Base-by-base conservation (phyloP, 37 sponge, comb jelly and placozoan species). In the Theonella swinhoei region DNA sequence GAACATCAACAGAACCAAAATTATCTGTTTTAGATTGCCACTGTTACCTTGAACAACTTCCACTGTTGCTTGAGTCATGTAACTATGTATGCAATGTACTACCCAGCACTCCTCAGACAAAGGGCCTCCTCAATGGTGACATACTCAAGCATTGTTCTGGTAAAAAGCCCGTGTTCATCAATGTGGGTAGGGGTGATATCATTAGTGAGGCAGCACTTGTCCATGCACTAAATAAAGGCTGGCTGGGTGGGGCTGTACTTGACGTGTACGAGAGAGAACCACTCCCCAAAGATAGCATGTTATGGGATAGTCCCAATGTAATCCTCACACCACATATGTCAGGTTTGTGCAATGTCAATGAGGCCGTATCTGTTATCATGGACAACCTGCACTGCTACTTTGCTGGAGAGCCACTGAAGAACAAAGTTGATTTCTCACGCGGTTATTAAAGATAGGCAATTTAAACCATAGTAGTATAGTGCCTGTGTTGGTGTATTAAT, bases 181-280 rank as follows among this genome's bases (percentile, higher is more conserved):
- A 89, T 33, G 47, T 89, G 37, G 90, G 90, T 3, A 61, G 90
- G 11, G 90, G 85, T 17, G 80, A 84, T 64, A 39, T 84, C 25
- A 30, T 79, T 3, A 63, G 63, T 34, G 90, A 89, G 41, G 64
- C 26, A 3, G 39, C 68, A 11, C 61, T 84, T 34, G 69, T 83
- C 9, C 25, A 42, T 23, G 84, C 90, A 5, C 83, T 89, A 71
- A 72, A 42, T 78, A 72, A 61, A 1, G 78, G 80, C 17, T 89
- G 90, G 90, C 17, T 89, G 20, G 63, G 72, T 19, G 83, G 80
- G 40, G 90, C 90, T 20, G 42, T 83, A 32, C 39, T 89, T 61
- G 90, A 89, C 75, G 90, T 89, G 24, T 89, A 84, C 74, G 68
- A 78, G 41, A 25, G 25, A 2, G 90, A 89, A 62, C 90, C 90